A percentile compares a stretch with the other conserved stretches of the same genome.
These are phyloP conservation scores for Charina bottae DNA, from an alignment of 2,113 vertebrate species.

Conservation along the genomic window DNA sequence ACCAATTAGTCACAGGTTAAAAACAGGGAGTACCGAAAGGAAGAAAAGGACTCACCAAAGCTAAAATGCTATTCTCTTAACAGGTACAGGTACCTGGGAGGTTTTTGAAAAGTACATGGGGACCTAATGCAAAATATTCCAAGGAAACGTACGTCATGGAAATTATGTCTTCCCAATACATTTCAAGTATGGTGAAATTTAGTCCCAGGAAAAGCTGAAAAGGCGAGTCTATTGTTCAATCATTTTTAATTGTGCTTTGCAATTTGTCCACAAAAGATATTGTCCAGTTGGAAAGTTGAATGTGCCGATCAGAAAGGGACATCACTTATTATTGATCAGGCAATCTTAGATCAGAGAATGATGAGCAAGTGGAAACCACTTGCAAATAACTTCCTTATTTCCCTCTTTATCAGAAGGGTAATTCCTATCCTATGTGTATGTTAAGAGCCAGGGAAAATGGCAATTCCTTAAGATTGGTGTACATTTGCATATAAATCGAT, in stretches of 20 bases:
- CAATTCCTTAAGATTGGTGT: neutral
- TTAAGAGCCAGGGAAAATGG: neutral
- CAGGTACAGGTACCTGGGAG: neutral
- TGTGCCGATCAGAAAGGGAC: neutral
- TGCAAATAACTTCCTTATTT: neutral
- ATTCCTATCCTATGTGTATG: neutral
- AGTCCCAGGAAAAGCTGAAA: neutral
- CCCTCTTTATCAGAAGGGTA: neutral
- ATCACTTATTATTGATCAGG: neutral
- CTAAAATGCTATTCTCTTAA: neutral
- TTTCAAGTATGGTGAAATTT: too few species aligned
- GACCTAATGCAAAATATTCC: neutral
- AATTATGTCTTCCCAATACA: neutral
- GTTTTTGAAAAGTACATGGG: neutral
- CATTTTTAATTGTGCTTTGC: neutral
- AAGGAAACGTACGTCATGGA: neutral
- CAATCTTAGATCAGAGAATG: neutral
- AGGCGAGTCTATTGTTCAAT: neutral
- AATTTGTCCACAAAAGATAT: neutral
- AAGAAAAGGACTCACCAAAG: neutral
- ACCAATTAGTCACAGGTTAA: conserved; percentile 1
- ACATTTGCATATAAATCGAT: neutral
- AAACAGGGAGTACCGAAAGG: conserved; percentile 5
- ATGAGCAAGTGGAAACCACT: neutral
- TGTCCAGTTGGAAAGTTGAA: neutral